Percentiles rank a stretch among this genome's conserved stretches.
Conservation (phyloP, 1,140 invertebrate species). For the Eulimnadia texana region DNA sequence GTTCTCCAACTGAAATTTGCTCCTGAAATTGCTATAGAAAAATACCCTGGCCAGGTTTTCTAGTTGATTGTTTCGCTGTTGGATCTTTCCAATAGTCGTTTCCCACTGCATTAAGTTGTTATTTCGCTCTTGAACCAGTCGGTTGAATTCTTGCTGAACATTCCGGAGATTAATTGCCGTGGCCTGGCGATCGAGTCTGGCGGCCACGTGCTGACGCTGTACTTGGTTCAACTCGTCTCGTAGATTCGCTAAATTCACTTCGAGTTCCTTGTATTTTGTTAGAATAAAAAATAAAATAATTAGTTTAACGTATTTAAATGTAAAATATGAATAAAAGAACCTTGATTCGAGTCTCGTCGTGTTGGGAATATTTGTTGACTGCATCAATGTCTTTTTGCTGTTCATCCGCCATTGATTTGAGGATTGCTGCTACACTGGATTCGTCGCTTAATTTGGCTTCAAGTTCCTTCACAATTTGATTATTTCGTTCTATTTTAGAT, state of each 20-base stretch:
- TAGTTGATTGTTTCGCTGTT: not conserved
- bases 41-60: not conserved
- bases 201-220: not conserved
- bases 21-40: no score
- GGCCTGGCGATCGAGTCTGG: not conserved
- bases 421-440: not conserved
- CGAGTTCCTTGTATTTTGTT: not conserved
- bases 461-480: not conserved
- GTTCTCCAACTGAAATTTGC: no score
- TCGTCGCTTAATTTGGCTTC: not conserved
- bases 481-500: not conserved
- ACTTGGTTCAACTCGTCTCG: not conserved
- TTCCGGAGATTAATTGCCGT: not conserved
- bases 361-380: not conserved
- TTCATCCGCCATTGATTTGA: not conserved
- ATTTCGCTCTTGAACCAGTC: not conserved
- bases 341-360: not conserved
- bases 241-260: not conserved
- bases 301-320: not conserved
- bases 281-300: not conserved
- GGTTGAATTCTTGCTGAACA: not conserved
- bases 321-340: not conserved
- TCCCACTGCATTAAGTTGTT: not conserved
- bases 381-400: not conserved
- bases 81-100: not conserved